These are phyloP conservation scores for Aeoliscus strigatus DNA, from an alignment of 2,797 vertebrate genomes.

Conservation along the genomic window DNA sequence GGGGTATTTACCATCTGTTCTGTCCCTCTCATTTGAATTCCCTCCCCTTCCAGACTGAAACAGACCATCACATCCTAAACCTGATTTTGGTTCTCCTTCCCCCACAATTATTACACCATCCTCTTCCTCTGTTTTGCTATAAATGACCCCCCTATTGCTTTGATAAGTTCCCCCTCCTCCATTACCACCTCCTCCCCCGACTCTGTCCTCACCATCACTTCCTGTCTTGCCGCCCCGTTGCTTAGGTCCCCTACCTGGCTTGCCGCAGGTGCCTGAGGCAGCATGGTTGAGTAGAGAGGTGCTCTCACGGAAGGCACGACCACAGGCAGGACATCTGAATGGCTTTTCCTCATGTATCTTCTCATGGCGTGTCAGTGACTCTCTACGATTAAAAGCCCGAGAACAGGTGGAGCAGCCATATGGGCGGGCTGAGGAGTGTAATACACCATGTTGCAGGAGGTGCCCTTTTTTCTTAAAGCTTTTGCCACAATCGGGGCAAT, in stretches of 20 bases:
- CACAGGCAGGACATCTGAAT: constrained; percentile 88
- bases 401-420: constrained; percentile 89
- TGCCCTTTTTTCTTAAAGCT: constrained; percentile 93
- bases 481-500: constrained; percentile 90
- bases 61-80: constrained; percentile 75
- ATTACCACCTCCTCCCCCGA: constrained; percentile 73
- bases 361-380: constrained; percentile 91
- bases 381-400: constrained; percentile 91
- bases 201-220: constrained; percentile 75
- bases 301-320: constrained; percentile 82
- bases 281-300: constrained; percentile 83
- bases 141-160: constrained; percentile 72
- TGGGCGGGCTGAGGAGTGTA: constrained; percentile 87
- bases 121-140: constrained; percentile 77
- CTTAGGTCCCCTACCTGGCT: constrained; percentile 79
- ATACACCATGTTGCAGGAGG: constrained; percentile 90
- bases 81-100: constrained; percentile 73
- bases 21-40: constrained; percentile 76
- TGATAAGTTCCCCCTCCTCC: constrained; percentile 76
- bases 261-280: constrained; percentile 83
- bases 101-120: constrained; percentile 77
- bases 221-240: constrained; percentile 73
- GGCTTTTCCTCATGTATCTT: constrained; percentile 92
- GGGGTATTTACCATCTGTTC: constrained; percentile 76
- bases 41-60: constrained; percentile 76